These are phyloP conservation scores for Brachionus asplanchnoidis DNA, from an alignment of 1,140 invertebrate genomes.

Conservation along the genomic window DNA sequence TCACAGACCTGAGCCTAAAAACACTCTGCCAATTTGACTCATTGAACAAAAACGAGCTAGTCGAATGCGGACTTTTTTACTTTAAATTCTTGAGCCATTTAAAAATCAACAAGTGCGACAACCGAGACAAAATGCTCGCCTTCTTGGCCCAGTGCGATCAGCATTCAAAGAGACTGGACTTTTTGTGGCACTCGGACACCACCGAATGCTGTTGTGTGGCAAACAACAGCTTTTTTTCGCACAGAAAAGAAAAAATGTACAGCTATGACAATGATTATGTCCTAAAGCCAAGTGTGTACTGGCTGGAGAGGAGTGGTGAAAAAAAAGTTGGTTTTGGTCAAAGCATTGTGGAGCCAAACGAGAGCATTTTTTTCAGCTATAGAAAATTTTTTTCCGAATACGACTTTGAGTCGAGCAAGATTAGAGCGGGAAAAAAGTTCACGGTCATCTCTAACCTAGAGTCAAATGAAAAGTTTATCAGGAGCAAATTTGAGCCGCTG, in stretches of 20 bases:
- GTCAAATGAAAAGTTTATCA: neutral
- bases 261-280: neutral
- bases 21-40: neutral
- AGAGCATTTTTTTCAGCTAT: constrained; percentile 4
- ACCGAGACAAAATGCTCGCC: neutral
- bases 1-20: neutral
- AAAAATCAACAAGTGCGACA: neutral
- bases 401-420: neutral
- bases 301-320: neutral
- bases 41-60: neutral
- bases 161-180: neutral
- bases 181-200: neutral
- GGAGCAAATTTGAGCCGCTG: constrained; percentile 18
- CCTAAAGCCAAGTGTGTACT: neutral
- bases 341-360: neutral
- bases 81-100: neutral
- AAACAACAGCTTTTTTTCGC: neutral
- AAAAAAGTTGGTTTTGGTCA: neutral
- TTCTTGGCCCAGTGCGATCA: neutral
- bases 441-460: neutral
- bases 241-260: neutral
- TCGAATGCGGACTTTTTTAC: neutral
- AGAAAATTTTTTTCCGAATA: constrained; percentile 6
- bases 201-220: neutral
- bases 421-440: constrained; percentile 4